Evolutionary conservation across 1,140 invertebrate genomes (phyloP).

Genomic region (Sesamia nonagrioides): DNA sequence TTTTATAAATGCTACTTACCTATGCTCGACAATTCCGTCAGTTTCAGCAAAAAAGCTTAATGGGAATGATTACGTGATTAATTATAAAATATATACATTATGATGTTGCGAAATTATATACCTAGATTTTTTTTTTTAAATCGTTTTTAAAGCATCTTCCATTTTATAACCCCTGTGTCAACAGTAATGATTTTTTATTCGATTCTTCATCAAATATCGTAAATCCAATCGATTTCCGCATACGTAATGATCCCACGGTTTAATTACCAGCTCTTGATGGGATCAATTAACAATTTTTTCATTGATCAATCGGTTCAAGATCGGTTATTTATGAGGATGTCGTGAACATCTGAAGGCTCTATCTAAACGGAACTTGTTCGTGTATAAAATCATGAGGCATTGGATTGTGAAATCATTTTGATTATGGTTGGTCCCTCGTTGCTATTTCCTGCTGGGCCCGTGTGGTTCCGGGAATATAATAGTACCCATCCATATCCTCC

Average conservation of each 20-base stretch:
- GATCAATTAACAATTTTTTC: constrained; percentile 59
- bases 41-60: constrained; percentile 7
- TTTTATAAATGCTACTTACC: constrained; percentile 38
- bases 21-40: not conserved
- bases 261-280: constrained; percentile 43
- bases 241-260: constrained; percentile 40
- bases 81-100: constrained; percentile 14
- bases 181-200: constrained; percentile 30
- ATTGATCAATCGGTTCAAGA: constrained; percentile 52
- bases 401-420: constrained; percentile 4
- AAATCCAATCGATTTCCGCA: constrained; percentile 44
- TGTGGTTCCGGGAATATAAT: too few species aligned
- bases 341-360: constrained; percentile 55
- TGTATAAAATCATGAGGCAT: constrained; percentile 37
- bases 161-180: constrained; percentile 36
- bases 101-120: constrained; percentile 14
- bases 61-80: not conserved
- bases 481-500: too few species aligned
- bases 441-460: too few species aligned
- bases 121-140: not conserved
- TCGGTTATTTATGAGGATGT: constrained; percentile 48
- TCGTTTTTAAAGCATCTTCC: constrained; percentile 3
- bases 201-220: constrained; percentile 45
- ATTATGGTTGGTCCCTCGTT: not conserved
- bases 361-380: constrained; percentile 52